phyloP scores from a whole-genome alignment of 2,888 invertebrate species.

The Archaeoteleia sp. region DNA sequence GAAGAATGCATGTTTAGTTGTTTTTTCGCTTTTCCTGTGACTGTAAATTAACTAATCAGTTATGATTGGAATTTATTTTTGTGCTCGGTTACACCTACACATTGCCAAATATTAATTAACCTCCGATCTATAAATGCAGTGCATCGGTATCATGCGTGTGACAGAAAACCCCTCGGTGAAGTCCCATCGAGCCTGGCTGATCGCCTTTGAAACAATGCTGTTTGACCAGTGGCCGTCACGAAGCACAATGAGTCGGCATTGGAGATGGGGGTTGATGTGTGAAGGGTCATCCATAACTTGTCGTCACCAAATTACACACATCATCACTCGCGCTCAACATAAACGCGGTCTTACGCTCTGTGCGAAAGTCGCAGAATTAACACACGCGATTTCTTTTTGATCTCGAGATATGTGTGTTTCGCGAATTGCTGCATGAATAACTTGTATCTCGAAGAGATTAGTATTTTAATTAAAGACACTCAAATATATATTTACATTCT shows the following conservation, averaged over 20 bases:
- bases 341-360: constrained; percentile 26
- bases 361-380: too few species aligned
- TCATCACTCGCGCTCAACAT: constrained; percentile 25
- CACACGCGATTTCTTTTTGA: too few species aligned
- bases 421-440: too few species aligned
- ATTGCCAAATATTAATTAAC: constrained; percentile 51
- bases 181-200: constrained; percentile 50
- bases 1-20: not conserved
- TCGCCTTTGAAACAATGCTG: constrained; percentile 55
- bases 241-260: constrained; percentile 50
- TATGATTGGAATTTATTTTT: constrained; percentile 22
- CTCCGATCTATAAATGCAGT: constrained; percentile 43
- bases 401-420: too few species aligned
- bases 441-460: too few species aligned
- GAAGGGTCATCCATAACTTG: constrained; percentile 56
- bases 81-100: constrained; percentile 32
- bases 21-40: constrained; percentile 1
- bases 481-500: too few species aligned
- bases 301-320: constrained; percentile 50
- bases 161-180: constrained; percentile 54
- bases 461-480: too few species aligned
- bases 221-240: constrained; percentile 53
- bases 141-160: constrained; percentile 50
- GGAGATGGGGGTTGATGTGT: constrained; percentile 49
- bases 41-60: not conserved